These are phyloP conservation scores for Epinephelus cyanopodus DNA, from an alignment of 2,113 vertebrate genomes.

Conservation along the genomic window DNA sequence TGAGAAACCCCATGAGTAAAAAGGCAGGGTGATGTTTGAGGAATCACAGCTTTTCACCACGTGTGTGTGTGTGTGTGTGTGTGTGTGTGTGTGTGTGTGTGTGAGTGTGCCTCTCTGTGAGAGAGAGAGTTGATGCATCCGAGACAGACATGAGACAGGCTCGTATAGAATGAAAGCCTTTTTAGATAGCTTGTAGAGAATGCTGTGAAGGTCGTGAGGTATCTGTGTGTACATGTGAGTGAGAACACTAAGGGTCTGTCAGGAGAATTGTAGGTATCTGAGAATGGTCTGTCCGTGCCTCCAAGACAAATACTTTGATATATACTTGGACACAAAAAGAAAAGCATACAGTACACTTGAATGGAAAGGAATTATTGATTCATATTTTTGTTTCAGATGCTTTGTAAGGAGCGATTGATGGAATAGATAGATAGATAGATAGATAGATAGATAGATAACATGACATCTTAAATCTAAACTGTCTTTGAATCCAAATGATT, in stretches of 20 bases:
- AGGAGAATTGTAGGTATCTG: constrained; percentile 31
- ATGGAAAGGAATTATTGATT: constrained; percentile 1
- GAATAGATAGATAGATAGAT: not conserved
- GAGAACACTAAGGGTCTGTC: constrained; percentile 39
- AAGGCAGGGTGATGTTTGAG: constrained; percentile 30
- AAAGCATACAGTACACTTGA: not conserved
- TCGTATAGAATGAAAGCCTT: constrained; percentile 46
- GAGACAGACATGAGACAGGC: constrained; percentile 2
- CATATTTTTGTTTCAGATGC: not conserved
- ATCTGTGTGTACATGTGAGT: not conserved
- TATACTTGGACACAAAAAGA: not conserved
- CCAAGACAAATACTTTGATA: not conserved
- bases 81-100: not conserved
- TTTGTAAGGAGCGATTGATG: not conserved
- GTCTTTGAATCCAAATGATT: constrained; percentile 33
- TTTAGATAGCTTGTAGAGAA: constrained; percentile 47
- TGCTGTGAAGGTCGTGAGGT: constrained; percentile 16
- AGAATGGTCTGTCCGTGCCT: constrained; percentile 23
- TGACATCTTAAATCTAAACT: constrained; percentile 28
- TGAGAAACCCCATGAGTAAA: not conserved
- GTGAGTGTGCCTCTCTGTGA: not conserved
- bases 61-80: not conserved
- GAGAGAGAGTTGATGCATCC: not conserved
- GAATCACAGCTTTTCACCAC: constrained; percentile 20
- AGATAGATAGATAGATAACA: not conserved